These are phyloP conservation scores for Drosophila tripunctata DNA, from an alignment of 2,888 invertebrate species.

Conservation along the genomic window DNA sequence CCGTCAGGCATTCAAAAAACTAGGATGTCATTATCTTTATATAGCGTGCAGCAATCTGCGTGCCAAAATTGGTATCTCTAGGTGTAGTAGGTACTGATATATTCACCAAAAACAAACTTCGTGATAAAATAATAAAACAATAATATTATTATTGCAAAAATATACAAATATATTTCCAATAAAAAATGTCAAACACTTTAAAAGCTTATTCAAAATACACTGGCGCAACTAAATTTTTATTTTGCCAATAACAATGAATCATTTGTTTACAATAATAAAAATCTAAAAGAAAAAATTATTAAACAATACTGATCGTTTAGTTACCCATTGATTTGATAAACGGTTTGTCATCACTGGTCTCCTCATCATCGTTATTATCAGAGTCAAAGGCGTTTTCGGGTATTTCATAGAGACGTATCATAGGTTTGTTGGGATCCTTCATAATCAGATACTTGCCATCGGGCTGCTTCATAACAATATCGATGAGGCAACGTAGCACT, in stretches of 20 bases:
- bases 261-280: background rate
- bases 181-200: no score
- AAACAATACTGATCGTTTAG: background rate
- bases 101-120: no score
- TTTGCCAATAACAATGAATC: background rate
- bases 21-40: no score
- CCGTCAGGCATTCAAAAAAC: no score
- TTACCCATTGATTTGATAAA: background rate
- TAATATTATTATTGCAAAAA: no score
- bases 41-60: no score
- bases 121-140: no score
- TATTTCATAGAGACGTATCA: slow-evolving; percentile 98
- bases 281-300: background rate
- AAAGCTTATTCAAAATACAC: no score
- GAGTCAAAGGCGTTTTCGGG: slow-evolving; percentile 99
- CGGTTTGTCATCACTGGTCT: slow-evolving; percentile 51
- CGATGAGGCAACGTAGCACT: slow-evolving; percentile 97
- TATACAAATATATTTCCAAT: no score
- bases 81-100: no score
- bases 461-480: slow-evolving; percentile 98
- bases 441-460: slow-evolving; percentile 98
- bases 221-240: background rate
- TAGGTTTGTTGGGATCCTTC: slow-evolving; percentile 99
- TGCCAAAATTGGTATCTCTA: no score
- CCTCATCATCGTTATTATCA: slow-evolving; percentile 85